Conservation (phyloP, 1,140 invertebrate genomes). For the Neuroterus valhalla region DNA sequence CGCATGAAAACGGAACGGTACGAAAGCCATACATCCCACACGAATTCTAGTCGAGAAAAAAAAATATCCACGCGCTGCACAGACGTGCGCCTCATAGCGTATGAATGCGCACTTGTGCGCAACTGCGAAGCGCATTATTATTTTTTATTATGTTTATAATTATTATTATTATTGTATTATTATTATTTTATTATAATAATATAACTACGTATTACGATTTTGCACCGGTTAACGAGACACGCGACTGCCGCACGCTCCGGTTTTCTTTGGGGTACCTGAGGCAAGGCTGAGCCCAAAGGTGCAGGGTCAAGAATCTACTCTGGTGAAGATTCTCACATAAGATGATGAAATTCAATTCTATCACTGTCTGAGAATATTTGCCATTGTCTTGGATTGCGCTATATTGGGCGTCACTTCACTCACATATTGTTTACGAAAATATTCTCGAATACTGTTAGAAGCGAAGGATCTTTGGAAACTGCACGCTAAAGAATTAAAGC, state of each 20-base stretch:
- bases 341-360: neutral
- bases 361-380: neutral
- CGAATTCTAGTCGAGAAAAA: constrained; percentile 75
- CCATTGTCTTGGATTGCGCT: constrained; percentile 7
- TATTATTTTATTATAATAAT: constrained; percentile 54
- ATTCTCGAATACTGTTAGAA: constrained; percentile 5
- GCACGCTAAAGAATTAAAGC: too few species aligned
- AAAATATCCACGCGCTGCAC: constrained; percentile 67
- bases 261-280: constrained; percentile 30
- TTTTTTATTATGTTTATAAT: constrained; percentile 59
- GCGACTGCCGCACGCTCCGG: constrained; percentile 27
- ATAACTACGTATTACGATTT: constrained; percentile 45
- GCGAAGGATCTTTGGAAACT: neutral
- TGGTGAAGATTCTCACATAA: constrained; percentile 3
- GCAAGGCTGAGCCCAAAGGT: constrained; percentile 25
- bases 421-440: constrained; percentile 3
- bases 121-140: constrained; percentile 57
- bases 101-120: constrained; percentile 36
- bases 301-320: neutral
- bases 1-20: constrained; percentile 63
- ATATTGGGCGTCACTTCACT: constrained; percentile 24
- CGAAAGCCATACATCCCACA: constrained; percentile 71
- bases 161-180: constrained; percentile 61
- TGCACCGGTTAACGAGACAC: constrained; percentile 29
- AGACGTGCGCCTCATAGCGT: constrained; percentile 40